Evolutionary conservation across 2,888 invertebrate genomes (phyloP), one percentile per base, ranked within the genome.

Genomic region (Lasioglossum calceatum): DNA sequence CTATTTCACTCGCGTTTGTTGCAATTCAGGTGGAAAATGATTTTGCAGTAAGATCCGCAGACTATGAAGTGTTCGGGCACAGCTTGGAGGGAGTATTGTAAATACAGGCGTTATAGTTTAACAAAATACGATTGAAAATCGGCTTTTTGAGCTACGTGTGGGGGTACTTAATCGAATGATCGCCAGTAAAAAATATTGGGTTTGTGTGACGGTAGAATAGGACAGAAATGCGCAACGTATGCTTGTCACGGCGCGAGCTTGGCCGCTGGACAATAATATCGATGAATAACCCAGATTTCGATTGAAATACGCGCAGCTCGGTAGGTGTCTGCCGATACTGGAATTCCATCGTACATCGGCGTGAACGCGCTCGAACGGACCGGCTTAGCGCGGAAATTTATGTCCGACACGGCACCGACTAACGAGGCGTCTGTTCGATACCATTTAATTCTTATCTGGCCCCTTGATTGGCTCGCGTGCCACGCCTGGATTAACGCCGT

Each of bases 391-490:
- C 74, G 75, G 84, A 92, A 71, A 92, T 92, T 91, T 92, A 91
- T 89, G 88, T 85, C 61, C 80, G 83, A 89, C 91, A 86, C 64
- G 85, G 80, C 50, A 54, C 77, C 39, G 78, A 82, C 90, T 91
- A 93, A 93, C 89, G 90, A 93, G 92, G 90, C 88, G 87, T 61
- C 47, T 83, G 88, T 78, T 83, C 89, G 87, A 89, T 91, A 90
- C 86, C 88, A 81, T 91, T 91, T 89, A 89, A 93, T 93, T 93
- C 92, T 93, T 92, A 93, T 93, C 92, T 91, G 80, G 82, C 81
- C 78, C 39, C 89, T 91, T 88, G 92, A 92, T 92, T 91, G 92
- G 91, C 91, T 94, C 92, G 93, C 93, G 92, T 93, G 93, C 92
- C 91, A 86, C 81, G 86, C 89, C 82, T 86, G 91, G 89, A 92